These are phyloP conservation scores for Hyla sarda DNA, from an alignment of 2,113 vertebrate genomes.

Conservation along the genomic window DNA sequence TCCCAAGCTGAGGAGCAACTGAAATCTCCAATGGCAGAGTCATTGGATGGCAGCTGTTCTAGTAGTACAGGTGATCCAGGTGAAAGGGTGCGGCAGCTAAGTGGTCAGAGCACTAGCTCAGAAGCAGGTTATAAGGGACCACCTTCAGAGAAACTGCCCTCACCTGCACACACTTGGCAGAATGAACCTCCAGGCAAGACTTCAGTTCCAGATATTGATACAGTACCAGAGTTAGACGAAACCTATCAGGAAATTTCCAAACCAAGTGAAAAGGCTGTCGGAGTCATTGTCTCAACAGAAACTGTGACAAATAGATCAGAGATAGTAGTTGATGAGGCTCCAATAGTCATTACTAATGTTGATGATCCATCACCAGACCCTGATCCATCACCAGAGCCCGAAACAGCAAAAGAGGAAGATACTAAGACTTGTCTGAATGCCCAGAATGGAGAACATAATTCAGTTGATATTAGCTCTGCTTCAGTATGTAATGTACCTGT, in stretches of 20 bases:
- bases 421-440: constrained; percentile 74
- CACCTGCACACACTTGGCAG: constrained; percentile 74
- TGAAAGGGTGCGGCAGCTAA: constrained; percentile 83
- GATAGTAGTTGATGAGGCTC: constrained; percentile 72
- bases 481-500: constrained; percentile 54
- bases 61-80: constrained; percentile 80
- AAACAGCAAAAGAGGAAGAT: constrained; percentile 73
- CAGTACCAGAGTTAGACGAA: constrained; percentile 73
- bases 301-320: constrained; percentile 77
- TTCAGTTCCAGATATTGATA: constrained; percentile 66
- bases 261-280: constrained; percentile 81
- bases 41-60: constrained; percentile 80
- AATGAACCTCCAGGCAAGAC: constrained; percentile 75
- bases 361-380: constrained; percentile 37
- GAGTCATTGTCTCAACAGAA: constrained; percentile 91
- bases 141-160: constrained; percentile 73
- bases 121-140: constrained; percentile 80
- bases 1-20: constrained; percentile 82
- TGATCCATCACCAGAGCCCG: constrained; percentile 62
- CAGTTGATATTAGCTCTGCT: background rate
- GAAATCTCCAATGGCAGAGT: constrained; percentile 79
- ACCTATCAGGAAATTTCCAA: constrained; percentile 73
- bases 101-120: constrained; percentile 88
- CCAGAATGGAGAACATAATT: constrained; percentile 88
- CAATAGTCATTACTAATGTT: constrained; percentile 70